phyloP scores from a whole-genome alignment of 2,797 vertebrate genomes.

The Sebastes alutus region DNA sequence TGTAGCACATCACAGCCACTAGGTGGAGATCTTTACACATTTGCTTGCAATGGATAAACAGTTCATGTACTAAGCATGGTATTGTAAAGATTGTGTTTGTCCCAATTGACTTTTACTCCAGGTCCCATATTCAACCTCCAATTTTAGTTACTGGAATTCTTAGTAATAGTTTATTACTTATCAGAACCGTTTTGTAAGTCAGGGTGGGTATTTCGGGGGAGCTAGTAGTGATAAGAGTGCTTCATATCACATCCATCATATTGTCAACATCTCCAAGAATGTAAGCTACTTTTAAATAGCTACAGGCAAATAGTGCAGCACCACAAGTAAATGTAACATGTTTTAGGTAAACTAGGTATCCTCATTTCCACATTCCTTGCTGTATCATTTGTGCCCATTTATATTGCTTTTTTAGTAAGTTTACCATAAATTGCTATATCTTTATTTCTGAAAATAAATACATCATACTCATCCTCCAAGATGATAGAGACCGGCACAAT shows the following conservation, averaged over 20 bases:
- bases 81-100: neutral
- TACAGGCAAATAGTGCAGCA: neutral
- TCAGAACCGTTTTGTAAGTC: neutral
- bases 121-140: neutral
- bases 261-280: conserved; percentile 5
- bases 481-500: neutral
- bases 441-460: neutral
- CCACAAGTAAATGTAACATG: neutral
- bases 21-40: conserved; percentile 29
- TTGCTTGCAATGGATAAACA: neutral
- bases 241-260: conserved; percentile 7
- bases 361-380: neutral
- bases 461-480: neutral
- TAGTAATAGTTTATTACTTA: too few species aligned
- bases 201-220: neutral
- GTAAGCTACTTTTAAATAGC: conserved; percentile 1
- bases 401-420: neutral
- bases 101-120: neutral
- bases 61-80: neutral
- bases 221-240: neutral
- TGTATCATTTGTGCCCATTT: neutral
- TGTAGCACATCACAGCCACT: conserved; percentile 7
- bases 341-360: neutral
- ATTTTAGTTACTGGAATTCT: neutral
- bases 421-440: neutral